phyloP scores from a whole-genome alignment of 2,888 invertebrate genomes.

The Euclidia mi region DNA sequence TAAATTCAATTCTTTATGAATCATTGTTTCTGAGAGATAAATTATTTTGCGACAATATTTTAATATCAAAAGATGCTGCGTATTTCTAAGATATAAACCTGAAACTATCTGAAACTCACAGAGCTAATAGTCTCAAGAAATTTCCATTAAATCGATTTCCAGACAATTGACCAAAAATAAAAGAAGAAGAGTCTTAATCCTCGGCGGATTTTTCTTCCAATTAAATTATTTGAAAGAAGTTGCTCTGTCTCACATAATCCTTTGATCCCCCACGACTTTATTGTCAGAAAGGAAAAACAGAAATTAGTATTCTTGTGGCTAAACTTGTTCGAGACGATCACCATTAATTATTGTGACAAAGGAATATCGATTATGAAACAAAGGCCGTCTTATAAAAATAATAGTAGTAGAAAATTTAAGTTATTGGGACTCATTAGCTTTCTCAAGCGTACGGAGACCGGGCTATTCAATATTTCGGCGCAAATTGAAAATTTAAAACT shows the following conservation, averaged over 20 bases:
- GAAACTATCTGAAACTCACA: slow-evolving; percentile 8
- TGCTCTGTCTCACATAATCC: slow-evolving; percentile 26
- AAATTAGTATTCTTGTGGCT: slow-evolving; percentile 24
- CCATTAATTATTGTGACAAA: slow-evolving; percentile 1
- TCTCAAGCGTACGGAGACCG: neutral
- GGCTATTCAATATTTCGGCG: too few species aligned
- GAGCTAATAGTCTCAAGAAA: slow-evolving; percentile 18
- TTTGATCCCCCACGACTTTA: slow-evolving; percentile 30
- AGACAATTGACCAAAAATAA: slow-evolving; percentile 41
- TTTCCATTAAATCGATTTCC: slow-evolving; percentile 23
- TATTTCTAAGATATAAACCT: neutral
- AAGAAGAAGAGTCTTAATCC: slow-evolving; percentile 16
- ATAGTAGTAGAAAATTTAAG: neutral
- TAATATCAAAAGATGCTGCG: too few species aligned
- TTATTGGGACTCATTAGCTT: neutral
- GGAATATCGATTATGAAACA: slow-evolving; percentile 8
- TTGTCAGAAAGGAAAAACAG: slow-evolving; percentile 22
- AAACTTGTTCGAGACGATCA: slow-evolving; percentile 21
- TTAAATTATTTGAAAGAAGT: slow-evolving; percentile 29
- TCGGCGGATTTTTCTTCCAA: slow-evolving; percentile 31
- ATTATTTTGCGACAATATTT: too few species aligned
- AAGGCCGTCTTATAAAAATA: slow-evolving; percentile 5
- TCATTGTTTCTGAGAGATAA: too few species aligned
- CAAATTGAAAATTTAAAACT: too few species aligned
- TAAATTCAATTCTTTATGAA: too few species aligned